These are phyloP conservation scores for Dolichallabes microphthalmus DNA, from an alignment of 2,113 vertebrate species.

Conservation along the genomic window DNA sequence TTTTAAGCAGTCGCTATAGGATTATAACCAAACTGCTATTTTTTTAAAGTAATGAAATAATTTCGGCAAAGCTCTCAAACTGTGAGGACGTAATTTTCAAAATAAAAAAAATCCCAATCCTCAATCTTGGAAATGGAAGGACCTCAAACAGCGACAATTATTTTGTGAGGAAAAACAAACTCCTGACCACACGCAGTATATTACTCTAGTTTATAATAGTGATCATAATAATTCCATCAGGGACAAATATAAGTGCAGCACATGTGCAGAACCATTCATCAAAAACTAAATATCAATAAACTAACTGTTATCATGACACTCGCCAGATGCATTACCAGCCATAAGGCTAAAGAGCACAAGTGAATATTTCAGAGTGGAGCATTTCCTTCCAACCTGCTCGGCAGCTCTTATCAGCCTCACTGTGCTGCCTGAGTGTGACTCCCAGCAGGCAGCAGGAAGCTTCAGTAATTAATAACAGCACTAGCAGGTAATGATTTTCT, in stretches of 20 bases:
- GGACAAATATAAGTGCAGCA: background rate
- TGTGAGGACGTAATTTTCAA: slow-evolving; percentile 15
- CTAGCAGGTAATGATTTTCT: slow-evolving; percentile 60
- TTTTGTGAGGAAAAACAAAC: background rate
- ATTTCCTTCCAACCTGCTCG: slow-evolving; percentile 17
- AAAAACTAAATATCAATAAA: background rate
- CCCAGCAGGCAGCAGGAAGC: slow-evolving; percentile 30
- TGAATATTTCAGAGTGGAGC: slow-evolving; percentile 16
- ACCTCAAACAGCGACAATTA: background rate
- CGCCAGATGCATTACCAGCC: background rate
- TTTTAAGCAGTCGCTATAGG: slow-evolving; percentile 28
- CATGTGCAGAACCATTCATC: background rate
- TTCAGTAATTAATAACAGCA: slow-evolving; percentile 64
- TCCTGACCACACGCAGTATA: background rate
- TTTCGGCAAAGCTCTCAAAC: slow-evolving; percentile 12
- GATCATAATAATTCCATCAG: background rate
- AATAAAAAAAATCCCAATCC: background rate
- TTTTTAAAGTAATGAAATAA: slow-evolving; percentile 41
- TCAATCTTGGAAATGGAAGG: slow-evolving; percentile 11
- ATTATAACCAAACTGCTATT: slow-evolving; percentile 35
- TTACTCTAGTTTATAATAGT: background rate
- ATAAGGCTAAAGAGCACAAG: slow-evolving; percentile 6
- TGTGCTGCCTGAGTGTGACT: slow-evolving; percentile 3
- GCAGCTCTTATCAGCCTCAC: slow-evolving; percentile 17
- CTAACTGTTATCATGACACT: slow-evolving; percentile 8